phyloP scores from a whole-genome alignment of 2,888 invertebrate species.

The Conus canariensis region DNA sequence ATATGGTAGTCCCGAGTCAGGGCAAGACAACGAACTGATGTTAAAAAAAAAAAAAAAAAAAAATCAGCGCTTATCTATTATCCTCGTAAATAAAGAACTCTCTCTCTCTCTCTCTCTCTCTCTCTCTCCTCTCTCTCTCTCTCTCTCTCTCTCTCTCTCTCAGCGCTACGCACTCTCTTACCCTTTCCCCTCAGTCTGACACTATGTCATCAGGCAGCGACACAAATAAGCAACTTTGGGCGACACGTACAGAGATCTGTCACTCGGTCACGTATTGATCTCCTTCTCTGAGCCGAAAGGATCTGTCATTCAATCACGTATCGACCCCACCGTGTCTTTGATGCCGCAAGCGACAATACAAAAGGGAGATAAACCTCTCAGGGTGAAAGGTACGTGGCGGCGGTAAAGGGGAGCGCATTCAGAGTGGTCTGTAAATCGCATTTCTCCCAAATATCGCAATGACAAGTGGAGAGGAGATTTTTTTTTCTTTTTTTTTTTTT shows the following conservation, averaged over 20 bases:
- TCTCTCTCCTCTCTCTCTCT: background rate
- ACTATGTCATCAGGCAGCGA: background rate
- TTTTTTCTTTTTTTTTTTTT: too few species aligned
- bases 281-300: background rate
- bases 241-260: background rate
- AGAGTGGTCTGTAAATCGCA: background rate
- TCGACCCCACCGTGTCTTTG: background rate
- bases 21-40: too few species aligned
- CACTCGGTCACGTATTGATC: too few species aligned
- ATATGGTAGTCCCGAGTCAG: too few species aligned
- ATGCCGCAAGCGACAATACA: background rate
- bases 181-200: background rate
- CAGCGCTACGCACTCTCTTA: background rate
- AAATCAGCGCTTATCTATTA: too few species aligned
- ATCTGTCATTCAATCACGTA: slow-evolving; percentile 6
- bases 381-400: background rate
- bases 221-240: background rate
- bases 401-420: background rate
- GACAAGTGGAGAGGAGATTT: background rate
- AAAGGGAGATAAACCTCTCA: background rate
- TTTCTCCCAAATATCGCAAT: background rate
- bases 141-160: background rate
- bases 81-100: too few species aligned
- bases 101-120: background rate
- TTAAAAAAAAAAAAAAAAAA: too few species aligned